Percentiles rank a stretch among this genome's conserved stretches.
phyloP scores from a whole-genome alignment of 2,888 invertebrate species.

The Athetis lepigone region DNA sequence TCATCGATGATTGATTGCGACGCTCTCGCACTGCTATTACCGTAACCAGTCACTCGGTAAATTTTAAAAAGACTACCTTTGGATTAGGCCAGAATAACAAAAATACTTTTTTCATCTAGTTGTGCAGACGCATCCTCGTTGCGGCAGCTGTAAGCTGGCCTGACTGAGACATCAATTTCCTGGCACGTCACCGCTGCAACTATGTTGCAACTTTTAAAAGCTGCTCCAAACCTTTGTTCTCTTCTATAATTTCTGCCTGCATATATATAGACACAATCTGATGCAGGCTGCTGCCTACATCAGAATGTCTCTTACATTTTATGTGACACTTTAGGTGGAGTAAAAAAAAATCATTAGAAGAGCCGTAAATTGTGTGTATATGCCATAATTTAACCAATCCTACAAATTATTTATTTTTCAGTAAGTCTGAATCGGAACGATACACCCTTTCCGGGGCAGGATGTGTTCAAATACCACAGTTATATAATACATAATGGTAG shows the following conservation, averaged over 20 bases:
- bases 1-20: slow-evolving; percentile 78
- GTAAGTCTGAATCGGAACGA: not conserved
- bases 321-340: no score
- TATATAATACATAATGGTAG: slow-evolving; percentile 29
- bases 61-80: slow-evolving; percentile 70
- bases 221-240: slow-evolving; percentile 17
- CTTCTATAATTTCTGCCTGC: not conserved
- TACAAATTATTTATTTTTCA: slow-evolving; percentile 3
- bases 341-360: not conserved
- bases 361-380: slow-evolving; percentile 8
- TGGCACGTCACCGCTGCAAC: slow-evolving; percentile 6
- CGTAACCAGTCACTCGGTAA: slow-evolving; percentile 74
- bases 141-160: not conserved
- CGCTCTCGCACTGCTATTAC: slow-evolving; percentile 72
- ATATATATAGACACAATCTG: no score
- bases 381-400: slow-evolving; percentile 6
- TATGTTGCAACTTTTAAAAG: slow-evolving; percentile 18
- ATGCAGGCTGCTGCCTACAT: no score
- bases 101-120: slow-evolving; percentile 38
- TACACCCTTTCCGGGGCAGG: slow-evolving; percentile 21
- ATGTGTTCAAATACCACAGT: slow-evolving; percentile 24
- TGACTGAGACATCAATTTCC: slow-evolving; percentile 14
- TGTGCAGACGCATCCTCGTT: not conserved
- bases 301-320: not conserved
- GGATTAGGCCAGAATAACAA: slow-evolving; percentile 64